A percentile compares a stretch with the other conserved stretches of the same genome.
phyloP scores from a whole-genome alignment of 2,888 invertebrate species.

The Notodonta dromedarius region DNA sequence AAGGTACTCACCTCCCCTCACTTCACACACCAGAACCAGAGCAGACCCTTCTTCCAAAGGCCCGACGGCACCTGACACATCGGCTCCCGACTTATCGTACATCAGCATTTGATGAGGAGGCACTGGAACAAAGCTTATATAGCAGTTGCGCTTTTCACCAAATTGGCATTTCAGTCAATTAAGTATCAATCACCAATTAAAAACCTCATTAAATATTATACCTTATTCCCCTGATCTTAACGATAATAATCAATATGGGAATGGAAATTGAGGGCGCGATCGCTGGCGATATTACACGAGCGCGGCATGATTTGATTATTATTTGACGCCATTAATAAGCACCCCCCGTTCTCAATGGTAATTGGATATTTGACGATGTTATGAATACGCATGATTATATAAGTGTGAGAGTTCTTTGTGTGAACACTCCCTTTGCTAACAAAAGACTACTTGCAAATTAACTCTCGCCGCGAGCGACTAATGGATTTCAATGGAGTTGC shows the following conservation, averaged over 20 bases:
- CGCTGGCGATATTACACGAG: slow-evolving; percentile 42
- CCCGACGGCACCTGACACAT: slow-evolving; percentile 91
- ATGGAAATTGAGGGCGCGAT: slow-evolving; percentile 31
- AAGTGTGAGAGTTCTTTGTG: slow-evolving; percentile 62
- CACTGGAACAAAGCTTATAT: slow-evolving; percentile 85
- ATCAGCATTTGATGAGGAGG: slow-evolving; percentile 94
- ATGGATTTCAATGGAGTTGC: slow-evolving; percentile 79
- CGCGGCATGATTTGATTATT: slow-evolving; percentile 58
- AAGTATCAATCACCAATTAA: neutral
- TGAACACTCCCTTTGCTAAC: slow-evolving; percentile 65
- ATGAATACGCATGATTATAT: slow-evolving; percentile 66
- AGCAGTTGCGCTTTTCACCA: neutral
- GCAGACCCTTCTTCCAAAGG: slow-evolving; percentile 93
- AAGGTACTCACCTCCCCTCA: slow-evolving; percentile 90
- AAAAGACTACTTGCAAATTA: slow-evolving; percentile 77
- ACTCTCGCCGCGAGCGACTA: slow-evolving; percentile 68
- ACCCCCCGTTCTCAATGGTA: slow-evolving; percentile 52
- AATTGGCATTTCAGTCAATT: neutral
- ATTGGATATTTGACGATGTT: slow-evolving; percentile 69
- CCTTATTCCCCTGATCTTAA: slow-evolving; percentile 12
- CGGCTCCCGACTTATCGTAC: slow-evolving; percentile 92
- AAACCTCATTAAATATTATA: slow-evolving; percentile 7
- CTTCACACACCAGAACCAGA: slow-evolving; percentile 93
- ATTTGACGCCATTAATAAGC: slow-evolving; percentile 60
- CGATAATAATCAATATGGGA: slow-evolving; percentile 27